Conservation (phyloP, 2,113 vertebrate species). For the Phodopus roborovskii region DNA sequence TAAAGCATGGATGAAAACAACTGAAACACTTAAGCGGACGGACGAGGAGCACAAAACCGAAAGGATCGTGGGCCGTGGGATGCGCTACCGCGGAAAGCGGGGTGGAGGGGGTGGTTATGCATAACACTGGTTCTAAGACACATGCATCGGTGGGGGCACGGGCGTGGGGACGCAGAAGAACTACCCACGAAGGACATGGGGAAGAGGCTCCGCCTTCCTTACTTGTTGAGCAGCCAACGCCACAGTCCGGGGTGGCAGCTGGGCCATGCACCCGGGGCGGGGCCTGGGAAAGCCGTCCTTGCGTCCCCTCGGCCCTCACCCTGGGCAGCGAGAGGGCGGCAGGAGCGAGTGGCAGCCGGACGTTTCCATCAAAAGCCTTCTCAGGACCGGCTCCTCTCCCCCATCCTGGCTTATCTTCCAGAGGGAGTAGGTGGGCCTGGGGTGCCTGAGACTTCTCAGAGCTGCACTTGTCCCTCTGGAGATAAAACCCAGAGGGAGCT, state of each 20-base stretch:
- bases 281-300: conserved; percentile 83
- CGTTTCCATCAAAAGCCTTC: conserved; percentile 83
- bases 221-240: conserved; percentile 86
- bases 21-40: conserved; percentile 94
- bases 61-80: conserved; percentile 94
- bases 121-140: conserved; percentile 95
- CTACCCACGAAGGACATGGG: conserved; percentile 87
- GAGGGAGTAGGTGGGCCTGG: conserved; percentile 61
- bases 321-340: conserved; percentile 75
- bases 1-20: conserved; percentile 95
- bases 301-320: conserved; percentile 78
- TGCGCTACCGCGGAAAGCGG: conserved; percentile 94
- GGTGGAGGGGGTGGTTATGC: conserved; percentile 90
- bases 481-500: conserved; percentile 69
- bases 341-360: conserved; percentile 82
- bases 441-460: conserved; percentile 72
- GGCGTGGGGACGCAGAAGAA: conserved; percentile 92
- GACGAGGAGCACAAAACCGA: conserved; percentile 93
- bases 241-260: conserved; percentile 83
- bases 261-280: conserved; percentile 83
- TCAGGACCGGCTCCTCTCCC: conserved; percentile 70
- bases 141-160: no score
- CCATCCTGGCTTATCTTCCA: conserved; percentile 77
- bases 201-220: conserved; percentile 88
- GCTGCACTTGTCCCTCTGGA: conserved; percentile 72